Evolutionary conservation across 1,140 invertebrate species (phyloP).

Genomic region (Caenorhabditis latens): DNA sequence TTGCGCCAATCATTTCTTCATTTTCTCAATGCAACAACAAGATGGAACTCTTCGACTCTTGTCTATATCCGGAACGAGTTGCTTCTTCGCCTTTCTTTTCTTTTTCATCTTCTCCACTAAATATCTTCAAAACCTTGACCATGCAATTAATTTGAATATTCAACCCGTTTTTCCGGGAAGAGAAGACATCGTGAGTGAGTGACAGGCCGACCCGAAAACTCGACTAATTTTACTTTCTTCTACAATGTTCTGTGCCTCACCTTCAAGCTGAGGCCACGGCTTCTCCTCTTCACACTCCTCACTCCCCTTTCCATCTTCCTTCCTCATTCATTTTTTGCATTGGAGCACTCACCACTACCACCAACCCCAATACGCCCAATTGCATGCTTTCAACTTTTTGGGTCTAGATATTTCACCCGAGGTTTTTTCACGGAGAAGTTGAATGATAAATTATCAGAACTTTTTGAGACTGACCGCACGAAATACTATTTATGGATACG

Average conservation of each 20-base stretch:
- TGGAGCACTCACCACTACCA: conserved; percentile 44
- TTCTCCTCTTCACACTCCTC: background rate
- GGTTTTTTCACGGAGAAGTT: background rate
- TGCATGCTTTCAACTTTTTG: conserved; percentile 51
- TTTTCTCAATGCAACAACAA: background rate
- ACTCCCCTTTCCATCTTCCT: conserved; percentile 18
- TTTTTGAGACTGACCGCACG: background rate
- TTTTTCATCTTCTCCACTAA: conserved; percentile 1
- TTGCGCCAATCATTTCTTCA: conserved; percentile 10
- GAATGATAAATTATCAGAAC: conserved; percentile 31
- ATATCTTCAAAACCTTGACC: conserved; percentile 42
- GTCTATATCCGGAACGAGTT: conserved; percentile 8
- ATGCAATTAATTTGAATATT: conserved; percentile 56
- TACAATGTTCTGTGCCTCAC: conserved; percentile 47
- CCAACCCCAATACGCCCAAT: conserved; percentile 9
- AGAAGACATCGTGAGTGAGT: conserved; percentile 53
- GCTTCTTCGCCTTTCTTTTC: background rate
- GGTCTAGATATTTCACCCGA: conserved; percentile 9
- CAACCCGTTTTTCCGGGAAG: conserved; percentile 47
- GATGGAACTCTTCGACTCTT: background rate
- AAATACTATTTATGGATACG: conserved; percentile 38
- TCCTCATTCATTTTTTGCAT: conserved; percentile 50
- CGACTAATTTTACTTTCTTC: conserved; percentile 55
- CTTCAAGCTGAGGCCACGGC: conserved; percentile 32
- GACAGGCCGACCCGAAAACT: conserved; percentile 49